Conservation (phyloP, 2,113 vertebrate species). For the Zeus faber region DNA sequence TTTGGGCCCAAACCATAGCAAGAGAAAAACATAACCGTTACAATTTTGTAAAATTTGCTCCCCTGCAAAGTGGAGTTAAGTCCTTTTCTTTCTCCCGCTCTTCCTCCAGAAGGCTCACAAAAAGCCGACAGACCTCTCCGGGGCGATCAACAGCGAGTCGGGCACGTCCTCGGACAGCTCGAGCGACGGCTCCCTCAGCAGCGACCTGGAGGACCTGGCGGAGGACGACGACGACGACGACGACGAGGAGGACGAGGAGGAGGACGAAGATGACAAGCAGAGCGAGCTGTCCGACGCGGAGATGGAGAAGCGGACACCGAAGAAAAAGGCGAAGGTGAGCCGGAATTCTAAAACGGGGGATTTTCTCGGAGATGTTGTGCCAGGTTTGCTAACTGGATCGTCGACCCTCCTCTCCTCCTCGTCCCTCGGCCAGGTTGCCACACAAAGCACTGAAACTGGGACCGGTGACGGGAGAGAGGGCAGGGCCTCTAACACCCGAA, state of each 20-base stretch:
- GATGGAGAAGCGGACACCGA: constrained; percentile 81
- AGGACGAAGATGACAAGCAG: constrained; percentile 87
- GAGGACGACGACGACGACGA: constrained; percentile 90
- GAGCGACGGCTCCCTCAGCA: constrained; percentile 93
- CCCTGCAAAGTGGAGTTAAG: too few species aligned
- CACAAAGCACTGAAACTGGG: constrained; percentile 74
- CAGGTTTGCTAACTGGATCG: constrained; percentile 15
- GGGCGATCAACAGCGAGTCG: constrained; percentile 91
- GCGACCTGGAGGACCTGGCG: constrained; percentile 91
- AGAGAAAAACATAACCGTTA: too few species aligned
- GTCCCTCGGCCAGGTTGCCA: constrained; percentile 75
- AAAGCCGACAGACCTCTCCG: constrained; percentile 82
- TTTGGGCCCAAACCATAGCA: too few species aligned
- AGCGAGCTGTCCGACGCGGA: constrained; percentile 91
- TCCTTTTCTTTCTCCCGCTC: too few species aligned
- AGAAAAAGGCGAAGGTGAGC: constrained; percentile 87
- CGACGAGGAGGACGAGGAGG: constrained; percentile 80
- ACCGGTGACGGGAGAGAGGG: constrained; percentile 73
- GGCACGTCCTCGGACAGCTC: constrained; percentile 93
- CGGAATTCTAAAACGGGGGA: background rate
- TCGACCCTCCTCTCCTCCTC: constrained; percentile 14
- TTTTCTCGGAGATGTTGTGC: background rate
- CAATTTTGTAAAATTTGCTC: too few species aligned
- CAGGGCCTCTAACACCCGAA: constrained; percentile 81
- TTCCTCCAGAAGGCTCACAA: constrained; percentile 85